Evolutionary conservation across 2,888 invertebrate species (phyloP).

Genomic region (Neria commutata): DNA sequence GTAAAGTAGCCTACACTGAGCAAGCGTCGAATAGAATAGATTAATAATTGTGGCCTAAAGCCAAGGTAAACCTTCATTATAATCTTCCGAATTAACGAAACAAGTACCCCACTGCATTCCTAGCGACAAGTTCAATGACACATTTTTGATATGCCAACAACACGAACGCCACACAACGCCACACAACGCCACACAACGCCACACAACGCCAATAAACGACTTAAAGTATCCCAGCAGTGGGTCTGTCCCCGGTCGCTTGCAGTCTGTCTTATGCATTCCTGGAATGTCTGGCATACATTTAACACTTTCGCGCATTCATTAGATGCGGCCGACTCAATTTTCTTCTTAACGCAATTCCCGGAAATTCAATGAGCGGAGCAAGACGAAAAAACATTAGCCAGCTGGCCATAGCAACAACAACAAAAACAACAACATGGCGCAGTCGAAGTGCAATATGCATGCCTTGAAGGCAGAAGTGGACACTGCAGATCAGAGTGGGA

Average conservation of each 20-base stretch:
- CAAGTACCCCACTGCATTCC: not conserved
- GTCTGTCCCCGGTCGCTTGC: no score
- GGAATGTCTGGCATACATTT: constrained; percentile 4
- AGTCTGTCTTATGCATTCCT: constrained; percentile 1
- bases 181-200: not conserved
- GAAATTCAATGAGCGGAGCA: not conserved
- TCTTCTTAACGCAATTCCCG: constrained; percentile 6
- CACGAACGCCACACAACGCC: not conserved
- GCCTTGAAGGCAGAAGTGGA: no score
- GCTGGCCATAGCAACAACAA: no score
- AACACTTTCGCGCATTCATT: constrained; percentile 4
- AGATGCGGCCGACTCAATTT: not conserved
- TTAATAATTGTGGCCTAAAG: no score
- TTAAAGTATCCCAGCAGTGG: not conserved
- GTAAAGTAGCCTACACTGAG: no score
- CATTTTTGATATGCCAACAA: not conserved
- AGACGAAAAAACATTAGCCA: not conserved
- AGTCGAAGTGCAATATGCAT: not conserved
- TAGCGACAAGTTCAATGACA: constrained; percentile 4
- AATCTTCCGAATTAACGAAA: not conserved
- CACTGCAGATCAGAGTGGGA: no score
- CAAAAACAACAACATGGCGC: not conserved
- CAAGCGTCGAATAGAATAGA: no score
- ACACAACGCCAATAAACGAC: not conserved
- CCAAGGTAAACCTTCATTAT: no score